A percentile compares a stretch with the other conserved stretches of the same genome.
These are phyloP conservation scores for Eueides isabella DNA, from an alignment of 1,140 invertebrate genomes.

Conservation along the genomic window DNA sequence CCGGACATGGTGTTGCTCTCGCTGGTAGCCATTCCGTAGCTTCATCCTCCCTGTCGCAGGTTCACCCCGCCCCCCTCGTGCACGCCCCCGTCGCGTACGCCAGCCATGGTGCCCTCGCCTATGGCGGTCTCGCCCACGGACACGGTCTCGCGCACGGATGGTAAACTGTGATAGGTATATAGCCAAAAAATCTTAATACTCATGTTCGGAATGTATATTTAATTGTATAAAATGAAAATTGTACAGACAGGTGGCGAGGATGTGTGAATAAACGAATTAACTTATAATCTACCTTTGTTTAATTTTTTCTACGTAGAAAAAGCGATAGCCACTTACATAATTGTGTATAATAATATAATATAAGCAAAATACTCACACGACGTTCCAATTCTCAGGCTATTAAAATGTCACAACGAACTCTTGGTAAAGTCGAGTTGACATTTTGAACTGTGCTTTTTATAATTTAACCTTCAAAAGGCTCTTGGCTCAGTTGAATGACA, in stretches of 20 bases:
- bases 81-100: constrained; percentile 62
- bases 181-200: constrained; percentile 76
- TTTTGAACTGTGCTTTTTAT: constrained; percentile 24
- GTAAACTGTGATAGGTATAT: constrained; percentile 76
- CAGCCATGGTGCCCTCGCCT: constrained; percentile 51
- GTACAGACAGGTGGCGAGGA: constrained; percentile 75
- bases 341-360: constrained; percentile 18
- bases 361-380: constrained; percentile 28
- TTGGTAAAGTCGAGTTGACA: constrained; percentile 36
- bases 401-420: constrained; percentile 38
- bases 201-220: constrained; percentile 75
- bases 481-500: background rate
- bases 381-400: constrained; percentile 30
- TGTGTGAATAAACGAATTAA: constrained; percentile 80
- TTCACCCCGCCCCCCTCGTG: constrained; percentile 63
- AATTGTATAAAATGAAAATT: constrained; percentile 64
- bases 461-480: constrained; percentile 15
- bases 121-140: constrained; percentile 51
- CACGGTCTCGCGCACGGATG: constrained; percentile 66
- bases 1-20: constrained; percentile 36
- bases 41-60: constrained; percentile 66
- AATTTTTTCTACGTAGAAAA: constrained; percentile 15
- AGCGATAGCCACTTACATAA: background rate
- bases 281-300: constrained; percentile 44
- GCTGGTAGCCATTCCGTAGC: constrained; percentile 61